A percentile compares a stretch with the other conserved stretches of the same genome.
Evolutionary conservation across 2,797 vertebrate genomes (phyloP).

Genomic region (Naso thynnoides): DNA sequence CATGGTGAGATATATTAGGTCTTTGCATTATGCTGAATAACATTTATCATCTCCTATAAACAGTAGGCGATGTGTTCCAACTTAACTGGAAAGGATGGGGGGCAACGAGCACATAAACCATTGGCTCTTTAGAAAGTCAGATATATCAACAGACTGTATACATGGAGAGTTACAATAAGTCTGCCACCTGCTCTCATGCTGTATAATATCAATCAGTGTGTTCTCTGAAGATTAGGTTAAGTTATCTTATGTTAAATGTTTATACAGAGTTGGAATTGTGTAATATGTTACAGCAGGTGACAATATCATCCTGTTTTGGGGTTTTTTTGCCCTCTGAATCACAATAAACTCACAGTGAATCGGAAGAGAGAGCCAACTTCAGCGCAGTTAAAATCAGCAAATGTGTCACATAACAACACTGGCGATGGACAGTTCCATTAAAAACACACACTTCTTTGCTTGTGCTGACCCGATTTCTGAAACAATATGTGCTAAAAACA

Average conservation of each 20-base stretch:
- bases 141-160: constrained; percentile 9
- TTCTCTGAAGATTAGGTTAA: constrained; percentile 40
- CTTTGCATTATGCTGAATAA: constrained; percentile 30
- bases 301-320: constrained; percentile 44
- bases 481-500: constrained; percentile 36
- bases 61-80: constrained; percentile 29
- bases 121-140: constrained; percentile 18
- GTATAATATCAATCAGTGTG: constrained; percentile 9
- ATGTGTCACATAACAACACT: constrained; percentile 35
- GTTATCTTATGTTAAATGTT: constrained; percentile 50
- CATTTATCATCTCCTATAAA: constrained; percentile 62
- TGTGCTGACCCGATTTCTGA: constrained; percentile 29
- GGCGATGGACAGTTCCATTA: constrained; percentile 45
- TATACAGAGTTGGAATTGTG: constrained; percentile 35
- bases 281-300: constrained; percentile 41
- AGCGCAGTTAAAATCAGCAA: constrained; percentile 39
- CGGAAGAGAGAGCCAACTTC: constrained; percentile 26
- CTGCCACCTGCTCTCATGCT: constrained; percentile 8
- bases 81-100: constrained; percentile 28
- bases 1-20: constrained; percentile 41
- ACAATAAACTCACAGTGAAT: constrained; percentile 46
- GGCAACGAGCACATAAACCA: constrained; percentile 23
- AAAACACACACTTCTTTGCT: constrained; percentile 38
- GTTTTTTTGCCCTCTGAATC: constrained; percentile 48
- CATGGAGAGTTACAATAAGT: not conserved